Percentiles rank a stretch among this genome's conserved stretches.
Conservation (phyloP, 2,888 invertebrate species). For the Stenodera caucasica region DNA sequence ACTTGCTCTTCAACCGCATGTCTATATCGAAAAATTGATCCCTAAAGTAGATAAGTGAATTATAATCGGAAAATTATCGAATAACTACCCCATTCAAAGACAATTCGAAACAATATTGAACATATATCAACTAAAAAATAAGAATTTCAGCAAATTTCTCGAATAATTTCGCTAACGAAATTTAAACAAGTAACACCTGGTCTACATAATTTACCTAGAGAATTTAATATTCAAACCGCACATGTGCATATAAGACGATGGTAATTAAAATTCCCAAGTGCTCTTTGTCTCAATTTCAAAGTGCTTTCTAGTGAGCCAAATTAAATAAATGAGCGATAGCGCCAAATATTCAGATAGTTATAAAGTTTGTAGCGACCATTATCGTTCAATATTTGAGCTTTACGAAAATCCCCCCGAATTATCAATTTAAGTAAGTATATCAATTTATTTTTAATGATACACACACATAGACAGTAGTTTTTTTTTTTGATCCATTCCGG, state of each 20-base stretch:
- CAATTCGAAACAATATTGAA: no score
- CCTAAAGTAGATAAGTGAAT: constrained; percentile 22
- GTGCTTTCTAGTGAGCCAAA: no score
- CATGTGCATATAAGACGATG: constrained; percentile 15
- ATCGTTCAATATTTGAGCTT: background rate
- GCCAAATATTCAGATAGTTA: no score
- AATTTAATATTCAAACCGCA: constrained; percentile 24
- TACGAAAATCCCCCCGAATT: no score
- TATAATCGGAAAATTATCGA: constrained; percentile 9
- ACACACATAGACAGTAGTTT: background rate
- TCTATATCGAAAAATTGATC: constrained; percentile 23
- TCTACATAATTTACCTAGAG: background rate
- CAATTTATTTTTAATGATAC: no score
- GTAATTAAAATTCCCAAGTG: constrained; percentile 19
- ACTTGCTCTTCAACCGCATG: constrained; percentile 26
- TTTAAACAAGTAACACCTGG: background rate
- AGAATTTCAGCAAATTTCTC: no score
- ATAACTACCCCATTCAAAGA: no score
- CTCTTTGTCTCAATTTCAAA: background rate
- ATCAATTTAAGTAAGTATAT: no score
- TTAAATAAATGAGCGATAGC: no score
- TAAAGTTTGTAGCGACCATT: no score
- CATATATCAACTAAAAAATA: no score
- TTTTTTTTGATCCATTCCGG: background rate
- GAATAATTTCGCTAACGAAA: no score